phyloP scores from a whole-genome alignment of 2,113 vertebrate genomes.

The Cephalophus harveyi region DNA sequence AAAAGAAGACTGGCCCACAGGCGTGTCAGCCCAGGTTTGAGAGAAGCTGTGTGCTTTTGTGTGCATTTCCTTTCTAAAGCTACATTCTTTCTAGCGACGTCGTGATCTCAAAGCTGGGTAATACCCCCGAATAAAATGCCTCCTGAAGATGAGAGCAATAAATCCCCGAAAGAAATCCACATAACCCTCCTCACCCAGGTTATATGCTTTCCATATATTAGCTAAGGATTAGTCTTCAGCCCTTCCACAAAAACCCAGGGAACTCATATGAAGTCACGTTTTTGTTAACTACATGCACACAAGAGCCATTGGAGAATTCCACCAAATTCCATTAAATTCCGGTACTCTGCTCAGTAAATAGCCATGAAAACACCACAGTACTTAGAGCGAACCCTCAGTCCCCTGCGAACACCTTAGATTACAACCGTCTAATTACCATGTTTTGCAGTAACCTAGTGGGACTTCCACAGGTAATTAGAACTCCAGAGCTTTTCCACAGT shows the following conservation, averaged over 20 bases:
- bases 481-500: conserved; percentile 78
- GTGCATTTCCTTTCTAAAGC: not conserved
- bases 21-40: not conserved
- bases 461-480: conserved; percentile 83
- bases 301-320: conserved; percentile 62
- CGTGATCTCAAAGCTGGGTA: not conserved
- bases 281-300: conserved; percentile 38
- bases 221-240: not conserved
- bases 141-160: not conserved
- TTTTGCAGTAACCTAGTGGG: conserved; percentile 80
- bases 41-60: not conserved
- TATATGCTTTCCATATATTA: not conserved
- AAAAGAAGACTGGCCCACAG: not conserved
- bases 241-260: not conserved
- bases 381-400: conserved; percentile 81
- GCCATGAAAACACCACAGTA: conserved; percentile 75
- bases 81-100: not conserved
- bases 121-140: not conserved
- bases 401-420: conserved; percentile 79
- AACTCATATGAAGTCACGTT: conserved; percentile 15
- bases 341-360: conserved; percentile 76
- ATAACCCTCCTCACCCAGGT: not conserved
- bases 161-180: not conserved
- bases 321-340: conserved; percentile 77
- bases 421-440: conserved; percentile 80